Evolutionary conservation across 1,140 invertebrate species (phyloP).

Genomic region (Dinothrombium tinctorium): DNA sequence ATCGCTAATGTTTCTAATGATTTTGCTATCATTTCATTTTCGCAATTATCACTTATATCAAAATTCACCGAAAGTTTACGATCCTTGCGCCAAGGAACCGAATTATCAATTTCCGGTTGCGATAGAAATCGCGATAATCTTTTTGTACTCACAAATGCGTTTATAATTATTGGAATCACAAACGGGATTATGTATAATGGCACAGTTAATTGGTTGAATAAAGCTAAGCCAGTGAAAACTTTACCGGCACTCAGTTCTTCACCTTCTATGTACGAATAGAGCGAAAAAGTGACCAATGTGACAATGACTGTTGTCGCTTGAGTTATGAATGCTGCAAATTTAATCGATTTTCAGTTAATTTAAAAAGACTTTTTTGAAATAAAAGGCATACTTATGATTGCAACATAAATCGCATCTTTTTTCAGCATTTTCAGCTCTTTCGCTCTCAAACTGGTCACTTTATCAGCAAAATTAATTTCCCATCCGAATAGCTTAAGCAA

Average conservation of each 20-base stretch:
- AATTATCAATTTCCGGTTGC: constrained; percentile 32
- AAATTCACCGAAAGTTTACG: neutral
- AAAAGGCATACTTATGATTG: neutral
- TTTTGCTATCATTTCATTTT: neutral
- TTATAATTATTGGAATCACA: constrained; percentile 47
- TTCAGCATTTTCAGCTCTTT: constrained; percentile 44
- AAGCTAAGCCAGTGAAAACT: constrained; percentile 44
- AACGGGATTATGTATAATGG: constrained; percentile 52
- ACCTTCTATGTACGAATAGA: constrained; percentile 21
- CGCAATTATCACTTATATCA: neutral
- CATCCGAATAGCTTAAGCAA: constrained; percentile 56
- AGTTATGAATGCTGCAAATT: constrained; percentile 37
- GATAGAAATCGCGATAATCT: constrained; percentile 38
- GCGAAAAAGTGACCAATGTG: constrained; percentile 32
- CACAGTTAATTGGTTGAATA: constrained; percentile 53
- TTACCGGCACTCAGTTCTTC: constrained; percentile 35
- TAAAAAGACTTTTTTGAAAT: neutral
- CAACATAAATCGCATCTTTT: constrained; percentile 17
- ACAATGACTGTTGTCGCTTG: constrained; percentile 43
- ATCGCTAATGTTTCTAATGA: too few relatives aligned
- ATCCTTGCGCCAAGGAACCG: constrained; percentile 12
- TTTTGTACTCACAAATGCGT: constrained; percentile 39
- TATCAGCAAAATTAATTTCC: constrained; percentile 43
- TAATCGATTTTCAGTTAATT: neutral
- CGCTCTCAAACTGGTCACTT: constrained; percentile 35